These are phyloP conservation scores for Danio aesculapii DNA, from an alignment of 2,797 vertebrate genomes.

Conservation along the genomic window DNA sequence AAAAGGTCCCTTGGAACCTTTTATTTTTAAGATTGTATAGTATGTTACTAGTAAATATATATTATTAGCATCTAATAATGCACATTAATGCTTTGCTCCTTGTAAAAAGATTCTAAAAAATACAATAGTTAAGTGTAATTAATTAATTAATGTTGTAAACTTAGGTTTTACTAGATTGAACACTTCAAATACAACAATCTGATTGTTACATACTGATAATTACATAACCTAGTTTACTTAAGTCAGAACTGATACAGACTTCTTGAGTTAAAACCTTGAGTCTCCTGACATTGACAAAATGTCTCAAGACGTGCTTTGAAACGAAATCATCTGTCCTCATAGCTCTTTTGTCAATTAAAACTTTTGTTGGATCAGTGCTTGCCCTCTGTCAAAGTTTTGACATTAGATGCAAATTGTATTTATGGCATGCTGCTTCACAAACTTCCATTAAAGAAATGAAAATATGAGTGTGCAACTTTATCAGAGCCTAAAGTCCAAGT, in stretches of 20 bases:
- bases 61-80: not conserved
- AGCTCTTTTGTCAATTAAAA: slow-evolving; percentile 2
- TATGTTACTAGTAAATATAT: too few relatives aligned
- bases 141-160: too few relatives aligned
- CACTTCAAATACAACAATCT: too few relatives aligned
- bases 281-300: not conserved
- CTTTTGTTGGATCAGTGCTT: slow-evolving; percentile 28
- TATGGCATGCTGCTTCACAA: slow-evolving; percentile 31
- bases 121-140: too few relatives aligned
- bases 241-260: not conserved
- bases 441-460: slow-evolving; percentile 54
- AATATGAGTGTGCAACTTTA: slow-evolving; percentile 39
- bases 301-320: not conserved
- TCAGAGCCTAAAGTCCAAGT: slow-evolving; percentile 9
- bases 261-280: slow-evolving; percentile 7
- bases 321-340: not conserved
- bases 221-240: not conserved
- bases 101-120: too few relatives aligned
- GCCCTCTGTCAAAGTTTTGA: slow-evolving; percentile 36
- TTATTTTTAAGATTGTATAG: too few relatives aligned
- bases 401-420: slow-evolving; percentile 39
- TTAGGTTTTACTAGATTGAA: too few relatives aligned
- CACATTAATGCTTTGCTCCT: too few relatives aligned
- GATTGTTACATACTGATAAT: too few relatives aligned
- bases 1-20: too few relatives aligned